Base-by-base conservation (phyloP, 64 coral and sea anemone genomes). In the Astreopora myriophthalma region DNA sequence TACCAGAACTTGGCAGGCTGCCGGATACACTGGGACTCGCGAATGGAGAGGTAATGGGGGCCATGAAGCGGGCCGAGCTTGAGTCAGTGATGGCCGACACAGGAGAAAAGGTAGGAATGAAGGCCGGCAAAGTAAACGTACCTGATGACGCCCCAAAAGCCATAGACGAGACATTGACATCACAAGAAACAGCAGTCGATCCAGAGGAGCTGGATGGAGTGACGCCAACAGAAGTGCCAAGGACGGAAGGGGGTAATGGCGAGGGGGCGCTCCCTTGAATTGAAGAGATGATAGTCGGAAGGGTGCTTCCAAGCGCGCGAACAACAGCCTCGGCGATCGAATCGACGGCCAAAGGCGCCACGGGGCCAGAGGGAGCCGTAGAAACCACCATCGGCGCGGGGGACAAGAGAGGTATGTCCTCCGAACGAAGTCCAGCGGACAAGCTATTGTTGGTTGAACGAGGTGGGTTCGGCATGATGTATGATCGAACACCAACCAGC, bases 381-480 rank as follows among this genome's bases (percentile, higher is more conserved):
- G 74, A 9, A 48, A 16, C 40, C 25, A 11, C 24, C 1, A 6
- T 27, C 34, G 39, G 8, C 1, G 23, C 34, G 1, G 42, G 8
- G 1, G 74, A 48, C 1, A n/a, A 51, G 3, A 12, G 0, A 28
- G 40, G n/a, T 8, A 14, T 9, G 13, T 11, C 69, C 6, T 72
- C 69, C 0, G 12, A 22, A 42, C 5, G 13, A 39, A 24, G 14
- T 16, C 34, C 36, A 6, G 34, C 20, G 3, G 36, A 74, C 36
- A 74, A 42, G 22, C 71, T 74, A 22, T 74, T 74, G 71, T 74
- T 74, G 33, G 71, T 74, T 42, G 71, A 74, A 22, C 36, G 34
- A 20, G 36, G 20, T 23, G 71, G 34, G 16, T 3, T 7, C 71
- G 1, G 71, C 71, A 74, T 44, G 17, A 7, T 34, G 69, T 72